phyloP scores from a whole-genome alignment of 2,113 vertebrate genomes.

The Delphinapterus leucas region DNA sequence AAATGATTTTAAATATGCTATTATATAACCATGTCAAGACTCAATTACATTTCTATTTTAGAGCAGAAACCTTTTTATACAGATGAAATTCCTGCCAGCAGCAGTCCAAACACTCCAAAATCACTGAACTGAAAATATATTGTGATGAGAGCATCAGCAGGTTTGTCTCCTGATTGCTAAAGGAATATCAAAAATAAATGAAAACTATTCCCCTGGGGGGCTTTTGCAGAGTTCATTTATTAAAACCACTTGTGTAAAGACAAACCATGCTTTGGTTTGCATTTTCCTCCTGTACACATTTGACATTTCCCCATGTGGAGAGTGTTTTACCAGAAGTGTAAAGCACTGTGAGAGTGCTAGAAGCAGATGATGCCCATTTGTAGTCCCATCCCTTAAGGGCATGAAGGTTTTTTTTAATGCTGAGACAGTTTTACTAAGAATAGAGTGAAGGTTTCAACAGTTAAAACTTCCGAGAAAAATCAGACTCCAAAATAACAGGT shows the following conservation, averaged over 20 bases:
- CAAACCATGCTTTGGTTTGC: conserved; percentile 15
- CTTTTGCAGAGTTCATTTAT: conserved; percentile 58
- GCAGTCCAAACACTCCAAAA: conserved; percentile 72
- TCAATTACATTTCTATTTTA: conserved; percentile 70
- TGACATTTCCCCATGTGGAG: conserved; percentile 48
- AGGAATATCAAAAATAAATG: conserved; percentile 64
- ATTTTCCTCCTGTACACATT: background rate
- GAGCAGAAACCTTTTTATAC: conserved; percentile 75
- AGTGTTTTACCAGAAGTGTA: background rate
- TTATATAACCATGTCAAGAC: conserved; percentile 58
- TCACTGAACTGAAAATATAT: conserved; percentile 71
- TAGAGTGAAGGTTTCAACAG: conserved; percentile 18
- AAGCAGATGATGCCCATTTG: conserved; percentile 32
- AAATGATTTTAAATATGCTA: conserved; percentile 71
- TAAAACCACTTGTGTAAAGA: conserved; percentile 55
- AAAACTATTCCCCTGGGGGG: conserved; percentile 66
- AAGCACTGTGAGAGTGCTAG: background rate
- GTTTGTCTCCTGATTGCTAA: conserved; percentile 51
- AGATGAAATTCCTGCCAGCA: conserved; percentile 72
- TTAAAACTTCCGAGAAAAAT: conserved; percentile 49
- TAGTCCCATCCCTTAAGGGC: background rate
- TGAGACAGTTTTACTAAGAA: conserved; percentile 42
- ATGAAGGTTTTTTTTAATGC: conserved; percentile 10
- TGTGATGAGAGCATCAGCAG: conserved; percentile 55
- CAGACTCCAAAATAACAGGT: background rate